A percentile compares a stretch with the other conserved stretches of the same genome.
Conservation (phyloP, 2,797 vertebrate species). For the Helarctos malayanus region DNA sequence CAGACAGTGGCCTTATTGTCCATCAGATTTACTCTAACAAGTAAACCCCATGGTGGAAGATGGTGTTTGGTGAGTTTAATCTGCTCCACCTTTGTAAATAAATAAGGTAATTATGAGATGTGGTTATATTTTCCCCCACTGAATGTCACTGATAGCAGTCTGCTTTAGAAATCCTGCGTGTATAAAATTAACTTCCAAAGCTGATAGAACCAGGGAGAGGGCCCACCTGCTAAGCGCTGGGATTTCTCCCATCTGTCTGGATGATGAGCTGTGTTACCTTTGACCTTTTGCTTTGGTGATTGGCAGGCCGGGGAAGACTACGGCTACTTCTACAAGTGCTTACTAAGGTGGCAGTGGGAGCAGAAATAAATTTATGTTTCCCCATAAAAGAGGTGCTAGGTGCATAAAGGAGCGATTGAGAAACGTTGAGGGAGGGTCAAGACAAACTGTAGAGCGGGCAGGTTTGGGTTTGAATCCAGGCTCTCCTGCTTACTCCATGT, state of each 20-base stretch:
- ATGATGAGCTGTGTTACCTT: not conserved
- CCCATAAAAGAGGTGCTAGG: not conserved
- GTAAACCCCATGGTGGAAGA: slow-evolving; percentile 82
- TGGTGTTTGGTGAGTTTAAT: slow-evolving; percentile 86
- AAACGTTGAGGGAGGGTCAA: not conserved
- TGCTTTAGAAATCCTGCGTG: slow-evolving; percentile 9
- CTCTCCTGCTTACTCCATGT: not conserved
- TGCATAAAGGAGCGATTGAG: not conserved
- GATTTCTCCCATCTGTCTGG: slow-evolving; percentile 34
- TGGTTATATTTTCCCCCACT: slow-evolving; percentile 76
- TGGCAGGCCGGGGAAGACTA: not conserved
- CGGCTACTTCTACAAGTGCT: not conserved
- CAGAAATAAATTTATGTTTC: not conserved
- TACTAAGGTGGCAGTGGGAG: not conserved
- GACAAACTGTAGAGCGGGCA: not conserved
- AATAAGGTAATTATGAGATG: slow-evolving; percentile 62
- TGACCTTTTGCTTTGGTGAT: slow-evolving; percentile 57
- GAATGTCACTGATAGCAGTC: slow-evolving; percentile 3
- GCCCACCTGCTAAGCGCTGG: slow-evolving; percentile 29
- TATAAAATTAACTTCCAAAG: slow-evolving; percentile 23
- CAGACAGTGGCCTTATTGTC: slow-evolving; percentile 84
- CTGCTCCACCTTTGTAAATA: slow-evolving; percentile 85
- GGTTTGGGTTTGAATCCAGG: not conserved
- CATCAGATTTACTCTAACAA: slow-evolving; percentile 86
- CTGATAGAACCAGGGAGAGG: not conserved